Conservation (phyloP, 2,797 vertebrate genomes). For the Pogoniulus pusillus region DNA sequence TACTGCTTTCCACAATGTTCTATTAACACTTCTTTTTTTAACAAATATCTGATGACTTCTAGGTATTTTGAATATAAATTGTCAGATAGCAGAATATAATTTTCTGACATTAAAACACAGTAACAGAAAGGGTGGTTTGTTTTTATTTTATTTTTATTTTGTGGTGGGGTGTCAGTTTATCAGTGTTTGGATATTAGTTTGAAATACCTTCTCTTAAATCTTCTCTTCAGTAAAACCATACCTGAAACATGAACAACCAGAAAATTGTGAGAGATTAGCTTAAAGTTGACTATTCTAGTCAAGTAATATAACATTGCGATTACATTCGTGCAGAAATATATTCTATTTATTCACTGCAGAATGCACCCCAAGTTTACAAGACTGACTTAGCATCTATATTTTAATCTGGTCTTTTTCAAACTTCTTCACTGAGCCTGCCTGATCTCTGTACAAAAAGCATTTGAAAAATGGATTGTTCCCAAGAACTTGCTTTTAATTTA, state of each 20-base stretch:
- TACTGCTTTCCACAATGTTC: neutral
- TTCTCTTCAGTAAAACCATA: slow-evolving; percentile 51
- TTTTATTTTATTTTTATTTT: neutral
- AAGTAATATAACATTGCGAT: neutral
- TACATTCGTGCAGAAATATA: neutral
- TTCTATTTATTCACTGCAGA: neutral
- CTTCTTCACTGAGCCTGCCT: neutral
- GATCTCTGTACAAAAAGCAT: neutral
- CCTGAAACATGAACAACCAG: slow-evolving; percentile 7
- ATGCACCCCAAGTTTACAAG: neutral
- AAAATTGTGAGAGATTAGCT: neutral
- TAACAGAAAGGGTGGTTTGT: neutral
- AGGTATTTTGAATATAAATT: neutral
- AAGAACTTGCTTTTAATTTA: neutral
- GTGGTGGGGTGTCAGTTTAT: neutral
- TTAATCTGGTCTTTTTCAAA: neutral
- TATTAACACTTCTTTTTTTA: neutral
- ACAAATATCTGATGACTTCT: neutral
- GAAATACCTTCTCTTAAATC: slow-evolving; percentile 57
- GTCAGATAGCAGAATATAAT: neutral
- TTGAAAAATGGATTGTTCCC: neutral
- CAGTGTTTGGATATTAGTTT: slow-evolving; percentile 12
- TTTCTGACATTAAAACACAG: neutral
- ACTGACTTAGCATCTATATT: neutral
- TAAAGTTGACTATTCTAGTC: neutral